Evolutionary conservation across 2,888 invertebrate genomes (phyloP), one percentile per base, ranked within the genome.

Genomic region (Eristalis arbustorum): DNA sequence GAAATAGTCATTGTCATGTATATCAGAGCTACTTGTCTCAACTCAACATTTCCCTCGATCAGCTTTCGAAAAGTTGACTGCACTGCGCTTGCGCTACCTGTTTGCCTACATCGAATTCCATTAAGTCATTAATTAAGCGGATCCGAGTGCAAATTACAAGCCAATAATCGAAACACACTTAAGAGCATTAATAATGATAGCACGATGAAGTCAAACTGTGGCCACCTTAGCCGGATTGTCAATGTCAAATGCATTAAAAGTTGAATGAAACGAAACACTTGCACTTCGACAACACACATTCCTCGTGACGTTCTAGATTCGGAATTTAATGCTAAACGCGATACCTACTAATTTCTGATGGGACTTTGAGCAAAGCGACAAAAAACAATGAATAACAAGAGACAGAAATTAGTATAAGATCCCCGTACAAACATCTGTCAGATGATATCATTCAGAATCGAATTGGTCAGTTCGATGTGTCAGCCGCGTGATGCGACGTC

Each of bases 231-330:
- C 72, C 28, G 23, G 37, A 42, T 49, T 31, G 59, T 34, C 74
- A 80, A 80, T 74, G 80, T 22, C 78, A 77, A 78, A 73, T 59
- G 31, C 62, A 73, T 77, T 78, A 63, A 68, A 40, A 68, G 72
- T 78, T 72, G 72, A 77, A 61, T 66, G 72, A 67, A 61, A 66
- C 59, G 72, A 67, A 61, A 66, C 59, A 22, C 11, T 66, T 28
- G 23, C 31, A 57, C 25, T 69, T 56, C 56, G 57, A 25, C 57
- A 28, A 25, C 25, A 71, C 1, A n/a, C n/a, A n/a, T 1, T 31
- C 63, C 61, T 25, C 67, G 67, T 71, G 61, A 68, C 73, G 66
- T 78, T 83, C 22, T 34, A 59, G 28, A 67, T 13, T 73, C 67
- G 83, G 64, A 79, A 78, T 68, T 74, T 28, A 42, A 59, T 23